Evolutionary conservation across 2,888 invertebrate species (phyloP), one percentile per base, ranked within the genome.

Genomic region (Orthosia gracilis): DNA sequence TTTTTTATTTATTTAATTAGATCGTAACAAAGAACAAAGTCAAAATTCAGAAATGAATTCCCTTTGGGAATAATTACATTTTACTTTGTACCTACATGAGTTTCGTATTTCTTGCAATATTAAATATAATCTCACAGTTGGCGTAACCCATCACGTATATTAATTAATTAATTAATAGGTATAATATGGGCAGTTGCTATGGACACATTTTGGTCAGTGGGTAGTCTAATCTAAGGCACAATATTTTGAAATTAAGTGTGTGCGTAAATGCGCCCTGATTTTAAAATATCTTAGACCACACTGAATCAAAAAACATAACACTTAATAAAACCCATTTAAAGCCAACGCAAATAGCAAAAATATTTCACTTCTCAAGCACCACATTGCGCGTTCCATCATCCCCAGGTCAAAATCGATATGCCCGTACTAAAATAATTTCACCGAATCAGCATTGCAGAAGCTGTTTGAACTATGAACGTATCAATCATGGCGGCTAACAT

Each of bases 401-500:
- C 40, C 2, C n/a, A 62, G 61, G 52, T 65, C 57, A 31, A 52
- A 45, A 47, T 49, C 18, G 50, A 64, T 3, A 45, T 59, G 17
- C 5, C 21, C 26, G 12, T 7, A 67, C 58, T 73, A 74, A 83
- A 80, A 65, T 70, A 59, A 64, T 80, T 61, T 59, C 15, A 69
- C 63, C 40, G 67, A 55, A 79, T 71, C 58, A 54, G 50, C 57
- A 68, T 13, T 45, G 52, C 63, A 69, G 57, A 84, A 58, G 52
- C 71, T 76, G 75, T 83, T 82, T 81, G 81, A 68, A 69, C 58
- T 66, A 45, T 57, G 58, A 31, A 40, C 57, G 13, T 83, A 90
- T 91, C 90, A 85, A 91, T 91, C 90, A 91, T 88, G 57, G 69
- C 70, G 79, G 73, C 73, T 78, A 78, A 87, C 87, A 89, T 89